Conservation (phyloP, 2,888 invertebrate genomes). For the Phalera bucephala region DNA sequence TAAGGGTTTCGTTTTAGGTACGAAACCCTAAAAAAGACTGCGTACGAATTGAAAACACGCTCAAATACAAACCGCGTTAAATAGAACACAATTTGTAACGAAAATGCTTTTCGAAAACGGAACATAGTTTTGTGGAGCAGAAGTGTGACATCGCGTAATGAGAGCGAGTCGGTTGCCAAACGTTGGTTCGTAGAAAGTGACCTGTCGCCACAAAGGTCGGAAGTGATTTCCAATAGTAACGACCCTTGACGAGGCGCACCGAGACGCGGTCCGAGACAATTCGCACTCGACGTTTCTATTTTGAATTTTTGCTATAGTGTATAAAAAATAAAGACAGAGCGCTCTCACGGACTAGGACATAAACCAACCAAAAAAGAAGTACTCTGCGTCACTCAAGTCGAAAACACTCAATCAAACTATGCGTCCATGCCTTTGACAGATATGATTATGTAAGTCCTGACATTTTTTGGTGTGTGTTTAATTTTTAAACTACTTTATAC, state of each 20-base stretch:
- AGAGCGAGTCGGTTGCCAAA: slow-evolving; percentile 55
- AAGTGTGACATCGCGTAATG: slow-evolving; percentile 37
- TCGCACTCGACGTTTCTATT: slow-evolving; percentile 38
- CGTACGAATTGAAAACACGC: not conserved
- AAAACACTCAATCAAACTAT: no score
- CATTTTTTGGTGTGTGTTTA: no score
- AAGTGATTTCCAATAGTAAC: slow-evolving; percentile 70
- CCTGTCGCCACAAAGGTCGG: slow-evolving; percentile 74
- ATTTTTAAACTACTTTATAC: no score
- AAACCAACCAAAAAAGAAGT: no score
- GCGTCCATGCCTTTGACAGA: no score
- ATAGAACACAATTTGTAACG: slow-evolving; percentile 20
- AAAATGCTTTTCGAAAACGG: slow-evolving; percentile 12
- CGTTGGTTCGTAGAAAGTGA: slow-evolving; percentile 62
- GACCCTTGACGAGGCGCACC: slow-evolving; percentile 61
- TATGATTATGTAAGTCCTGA: slow-evolving; percentile 12
- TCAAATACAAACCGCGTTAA: slow-evolving; percentile 6
- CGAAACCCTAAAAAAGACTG: no score
- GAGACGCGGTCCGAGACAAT: slow-evolving; percentile 34
- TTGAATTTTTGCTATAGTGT: slow-evolving; percentile 18
- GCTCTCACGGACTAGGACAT: no score
- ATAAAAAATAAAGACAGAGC: no score
- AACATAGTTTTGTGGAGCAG: slow-evolving; percentile 20
- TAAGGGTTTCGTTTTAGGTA: no score
- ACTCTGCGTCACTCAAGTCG: no score